Base-by-base conservation (phyloP, 1,140 invertebrate genomes). In the Orchestia grillus region DNA sequence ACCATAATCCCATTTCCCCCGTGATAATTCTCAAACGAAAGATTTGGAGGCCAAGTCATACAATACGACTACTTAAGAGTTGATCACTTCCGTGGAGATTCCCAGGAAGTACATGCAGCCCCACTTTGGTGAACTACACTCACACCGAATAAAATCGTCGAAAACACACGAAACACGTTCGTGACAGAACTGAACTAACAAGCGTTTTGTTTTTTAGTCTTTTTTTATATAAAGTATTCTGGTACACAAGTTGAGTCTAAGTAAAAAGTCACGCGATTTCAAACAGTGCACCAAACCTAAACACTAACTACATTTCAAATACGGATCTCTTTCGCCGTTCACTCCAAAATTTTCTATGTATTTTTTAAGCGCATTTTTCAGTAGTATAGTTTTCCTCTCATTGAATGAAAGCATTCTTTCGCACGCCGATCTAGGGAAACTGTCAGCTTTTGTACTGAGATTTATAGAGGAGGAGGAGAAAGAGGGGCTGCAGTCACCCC, bases 391-490 rank as follows among this genome's bases (percentile, higher is more conserved):
- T 47, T 94, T 94, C 41, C 92, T 94, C 36, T 94, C 44, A 94
- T 94, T 94, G 41, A 94, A 94, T 19, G 92, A 94, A 94, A 94
- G 92, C 92, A 94, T 94, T 45, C 92, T 94, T 11, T 94, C 92
- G 44, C 92, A 44, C 43, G 92, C 92, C 41, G 92, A 94, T 94
- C 44, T 94, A 45, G 43, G 92, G 44, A 94, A 94, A 94, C 43
- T 94, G 4, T 94, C 92, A 45, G 92, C 92, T n/a, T 94, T 94
- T 94, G 92, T 94, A 94, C 44, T 94, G 44, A 94, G 43, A 36
- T 94, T 94, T 44, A 94, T 94, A 47, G 92, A n/a, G 40, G 92
- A 44, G 92, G 23, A 40, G 92, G 43, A 44, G 19, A 47, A 94
- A 15, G 92, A 44, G 6, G 92, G 16, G 92, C 44, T 94, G 40